Percentiles rank a stretch among this genome's conserved stretches.
phyloP scores from a whole-genome alignment of 2,113 vertebrate genomes.

The Thryonomys swinderianus region DNA sequence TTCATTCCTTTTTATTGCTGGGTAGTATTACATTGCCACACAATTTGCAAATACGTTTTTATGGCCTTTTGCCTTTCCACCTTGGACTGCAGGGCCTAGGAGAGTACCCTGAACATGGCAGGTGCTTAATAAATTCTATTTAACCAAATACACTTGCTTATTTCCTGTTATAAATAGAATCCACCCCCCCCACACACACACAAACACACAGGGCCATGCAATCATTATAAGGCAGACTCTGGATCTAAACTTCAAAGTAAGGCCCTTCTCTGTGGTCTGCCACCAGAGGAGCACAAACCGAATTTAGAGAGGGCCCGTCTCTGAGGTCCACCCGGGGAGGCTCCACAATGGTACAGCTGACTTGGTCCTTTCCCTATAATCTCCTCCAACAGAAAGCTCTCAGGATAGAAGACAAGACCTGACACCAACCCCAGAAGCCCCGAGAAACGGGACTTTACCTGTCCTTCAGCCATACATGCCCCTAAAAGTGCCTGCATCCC shows the following conservation, averaged over 20 bases:
- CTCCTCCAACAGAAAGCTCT: not conserved
- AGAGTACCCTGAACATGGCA: not conserved
- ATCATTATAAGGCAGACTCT: not conserved
- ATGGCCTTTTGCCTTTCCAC: not conserved
- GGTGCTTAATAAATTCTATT: not conserved
- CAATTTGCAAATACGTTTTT: slow-evolving; percentile 11
- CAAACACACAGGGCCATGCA: not conserved
- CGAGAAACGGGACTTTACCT: not conserved
- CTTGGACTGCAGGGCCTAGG: not conserved
- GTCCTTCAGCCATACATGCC: not conserved
- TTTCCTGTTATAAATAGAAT: slow-evolving; percentile 10
- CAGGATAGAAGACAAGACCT: not conserved
- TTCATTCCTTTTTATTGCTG: not conserved
- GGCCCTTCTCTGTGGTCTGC: not conserved
- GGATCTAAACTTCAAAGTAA: slow-evolving; percentile 18
- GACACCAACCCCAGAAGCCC: not conserved
- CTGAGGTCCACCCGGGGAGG: not conserved
- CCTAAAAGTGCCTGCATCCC: not conserved
- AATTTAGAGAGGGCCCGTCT: not conserved
- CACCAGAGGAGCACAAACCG: not conserved
- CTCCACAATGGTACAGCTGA: not conserved
- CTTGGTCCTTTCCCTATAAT: not conserved
- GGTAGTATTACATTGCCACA: not conserved
- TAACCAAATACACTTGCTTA: not conserved
- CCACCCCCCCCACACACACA: not conserved